These are phyloP conservation scores for Drosophila neotestacea DNA, from an alignment of 2,888 invertebrate species.

Conservation along the genomic window DNA sequence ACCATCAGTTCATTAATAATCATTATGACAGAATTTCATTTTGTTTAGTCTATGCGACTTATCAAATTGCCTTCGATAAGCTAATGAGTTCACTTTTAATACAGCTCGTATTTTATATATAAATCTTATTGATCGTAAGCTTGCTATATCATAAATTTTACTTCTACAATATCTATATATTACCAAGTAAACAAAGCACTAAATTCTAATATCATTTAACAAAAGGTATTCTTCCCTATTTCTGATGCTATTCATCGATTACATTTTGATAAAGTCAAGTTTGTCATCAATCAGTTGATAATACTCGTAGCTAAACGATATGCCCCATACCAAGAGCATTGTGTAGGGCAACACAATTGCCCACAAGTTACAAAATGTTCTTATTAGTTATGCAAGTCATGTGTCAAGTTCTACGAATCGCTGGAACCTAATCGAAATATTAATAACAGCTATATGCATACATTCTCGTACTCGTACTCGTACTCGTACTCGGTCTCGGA, in stretches of 20 bases:
- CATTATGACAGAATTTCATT: slow-evolving; percentile 45
- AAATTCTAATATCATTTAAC: slow-evolving; percentile 1
- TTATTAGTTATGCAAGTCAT: slow-evolving; percentile 77
- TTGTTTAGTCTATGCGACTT: slow-evolving; percentile 34
- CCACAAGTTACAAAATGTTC: slow-evolving; percentile 62
- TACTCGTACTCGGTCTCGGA: not conserved
- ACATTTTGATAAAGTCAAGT: slow-evolving; percentile 57
- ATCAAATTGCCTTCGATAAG: slow-evolving; percentile 38
- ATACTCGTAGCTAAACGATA: slow-evolving; percentile 27
- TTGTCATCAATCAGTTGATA: slow-evolving; percentile 68
- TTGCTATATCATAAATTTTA: too few relatives aligned
- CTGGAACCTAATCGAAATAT: slow-evolving; percentile 78
- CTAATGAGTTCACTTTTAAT: not conserved
- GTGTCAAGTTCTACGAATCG: slow-evolving; percentile 75
- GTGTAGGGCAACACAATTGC: slow-evolving; percentile 41
- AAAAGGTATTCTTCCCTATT: not conserved
- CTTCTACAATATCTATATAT: not conserved
- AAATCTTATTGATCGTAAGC: not conserved
- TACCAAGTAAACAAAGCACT: not conserved
- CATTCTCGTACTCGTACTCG: too few relatives aligned
- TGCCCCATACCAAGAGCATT: slow-evolving; percentile 24
- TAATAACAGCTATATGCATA: slow-evolving; percentile 68
- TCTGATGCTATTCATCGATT: slow-evolving; percentile 25
- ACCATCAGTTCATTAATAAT: slow-evolving; percentile 45
- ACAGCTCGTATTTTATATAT: not conserved